Evolutionary conservation across 2,888 invertebrate genomes (phyloP).

Genomic region (Drosophila phalerata): DNA sequence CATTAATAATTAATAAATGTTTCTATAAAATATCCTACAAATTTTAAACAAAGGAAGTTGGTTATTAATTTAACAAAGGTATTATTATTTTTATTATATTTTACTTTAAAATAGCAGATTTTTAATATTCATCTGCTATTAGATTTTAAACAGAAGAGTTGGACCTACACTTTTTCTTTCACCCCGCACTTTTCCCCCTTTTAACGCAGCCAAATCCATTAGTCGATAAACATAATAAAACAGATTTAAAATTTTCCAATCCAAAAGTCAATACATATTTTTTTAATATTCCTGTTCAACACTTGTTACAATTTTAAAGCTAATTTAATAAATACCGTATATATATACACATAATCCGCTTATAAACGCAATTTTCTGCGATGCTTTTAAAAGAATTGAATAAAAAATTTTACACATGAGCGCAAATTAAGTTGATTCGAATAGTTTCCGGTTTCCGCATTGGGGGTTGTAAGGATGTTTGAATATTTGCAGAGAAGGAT

Average conservation of each 20-base stretch:
- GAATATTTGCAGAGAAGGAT: constrained; percentile 60
- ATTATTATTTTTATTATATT: too few species aligned
- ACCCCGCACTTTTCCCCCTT: neutral
- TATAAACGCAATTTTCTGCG: constrained; percentile 63
- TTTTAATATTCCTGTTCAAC: constrained; percentile 45
- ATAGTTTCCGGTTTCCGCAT: constrained; percentile 39
- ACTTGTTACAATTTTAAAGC: constrained; percentile 79
- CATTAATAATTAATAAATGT: too few species aligned
- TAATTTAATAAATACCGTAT: constrained; percentile 60
- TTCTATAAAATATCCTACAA: too few species aligned
- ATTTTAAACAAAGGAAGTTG: too few species aligned
- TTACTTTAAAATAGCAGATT: too few species aligned
- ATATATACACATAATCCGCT: constrained; percentile 71
- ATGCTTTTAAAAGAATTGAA: constrained; percentile 60
- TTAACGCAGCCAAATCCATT: constrained; percentile 7
- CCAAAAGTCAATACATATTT: constrained; percentile 66
- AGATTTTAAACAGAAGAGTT: too few species aligned
- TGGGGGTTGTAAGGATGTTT: constrained; percentile 70
- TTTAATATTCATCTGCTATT: too few species aligned
- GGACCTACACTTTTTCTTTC: neutral
- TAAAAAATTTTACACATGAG: constrained; percentile 76
- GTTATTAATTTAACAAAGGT: too few species aligned
- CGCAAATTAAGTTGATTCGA: constrained; percentile 52
- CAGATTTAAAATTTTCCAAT: constrained; percentile 40
- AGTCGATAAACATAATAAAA: constrained; percentile 15